Conservation (phyloP, 37 sponge, comb jelly and placozoan species). For the Cladorhizidae sp. region DNA sequence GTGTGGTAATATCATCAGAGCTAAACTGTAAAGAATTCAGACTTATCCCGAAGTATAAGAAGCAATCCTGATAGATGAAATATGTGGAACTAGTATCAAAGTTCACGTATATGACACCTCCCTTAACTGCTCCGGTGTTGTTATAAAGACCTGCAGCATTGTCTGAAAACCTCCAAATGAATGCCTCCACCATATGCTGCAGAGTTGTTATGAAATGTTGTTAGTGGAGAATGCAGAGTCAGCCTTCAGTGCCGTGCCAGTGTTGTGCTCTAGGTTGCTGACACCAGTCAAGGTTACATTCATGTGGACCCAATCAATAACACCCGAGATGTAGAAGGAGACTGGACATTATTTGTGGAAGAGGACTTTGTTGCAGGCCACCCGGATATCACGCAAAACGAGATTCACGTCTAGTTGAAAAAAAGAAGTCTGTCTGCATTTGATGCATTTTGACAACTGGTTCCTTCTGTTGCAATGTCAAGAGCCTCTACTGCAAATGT, state of each 20-base stretch:
- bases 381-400: no score
- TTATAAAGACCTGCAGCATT: not conserved
- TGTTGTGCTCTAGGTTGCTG: constrained; percentile 21
- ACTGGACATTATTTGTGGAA: not conserved
- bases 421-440: not conserved
- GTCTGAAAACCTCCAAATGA: not conserved
- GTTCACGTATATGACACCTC: constrained; percentile 44
- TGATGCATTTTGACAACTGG: constrained; percentile 22
- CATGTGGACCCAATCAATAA: not conserved
- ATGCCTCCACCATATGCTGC: constrained; percentile 49
- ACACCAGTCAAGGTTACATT: constrained; percentile 37
- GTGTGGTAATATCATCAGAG: constrained; percentile 9
- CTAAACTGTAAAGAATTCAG: not conserved
- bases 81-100: not conserved
- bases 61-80: constrained; percentile 20
- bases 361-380: no score
- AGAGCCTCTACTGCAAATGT: not conserved
- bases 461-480: constrained; percentile 20
- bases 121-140: constrained; percentile 29
- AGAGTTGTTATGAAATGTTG: constrained; percentile 29
- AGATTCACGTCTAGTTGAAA: no score
- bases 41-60: constrained; percentile 42
- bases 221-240: not conserved
- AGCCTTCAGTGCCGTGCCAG: constrained; percentile 22
- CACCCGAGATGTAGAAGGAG: not conserved